Percentiles rank a stretch among this genome's conserved stretches.
phyloP scores from a whole-genome alignment of 2,888 invertebrate genomes.

The Protonemura montana region DNA sequence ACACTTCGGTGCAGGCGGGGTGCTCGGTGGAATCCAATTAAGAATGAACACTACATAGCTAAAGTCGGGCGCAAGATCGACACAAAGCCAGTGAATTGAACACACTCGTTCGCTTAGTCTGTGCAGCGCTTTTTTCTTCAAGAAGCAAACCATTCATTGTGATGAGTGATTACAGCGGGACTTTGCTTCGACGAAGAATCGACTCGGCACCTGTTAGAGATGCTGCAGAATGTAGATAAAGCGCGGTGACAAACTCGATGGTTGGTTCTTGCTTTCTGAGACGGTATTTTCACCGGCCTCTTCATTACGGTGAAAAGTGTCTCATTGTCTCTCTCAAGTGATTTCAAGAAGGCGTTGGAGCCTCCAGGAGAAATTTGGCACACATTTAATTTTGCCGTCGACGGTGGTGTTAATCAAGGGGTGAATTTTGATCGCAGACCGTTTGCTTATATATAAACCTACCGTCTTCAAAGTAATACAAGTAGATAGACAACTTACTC shows the following conservation, averaged over 20 bases:
- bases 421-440: no score
- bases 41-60: constrained; percentile 46
- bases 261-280: neutral
- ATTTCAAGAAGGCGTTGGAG: neutral
- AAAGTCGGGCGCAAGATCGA: constrained; percentile 40
- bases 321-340: neutral
- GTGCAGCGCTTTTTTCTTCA: neutral
- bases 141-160: neutral
- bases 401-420: neutral
- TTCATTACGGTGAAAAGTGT: neutral
- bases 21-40: constrained; percentile 48
- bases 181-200: neutral
- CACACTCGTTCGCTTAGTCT: constrained; percentile 8
- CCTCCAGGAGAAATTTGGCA: neutral
- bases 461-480: no score
- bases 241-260: neutral
- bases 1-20: constrained; percentile 45
- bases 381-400: neutral
- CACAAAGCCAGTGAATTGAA: constrained; percentile 37
- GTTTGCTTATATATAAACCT: no score
- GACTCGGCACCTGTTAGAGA: constrained; percentile 19
- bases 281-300: constrained; percentile 8
- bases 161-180: neutral
- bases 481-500: neutral
- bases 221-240: constrained; percentile 34